Evolutionary conservation across 2,113 vertebrate genomes (phyloP), one percentile per base, ranked within the genome.

Genomic region (Gallinago media): DNA sequence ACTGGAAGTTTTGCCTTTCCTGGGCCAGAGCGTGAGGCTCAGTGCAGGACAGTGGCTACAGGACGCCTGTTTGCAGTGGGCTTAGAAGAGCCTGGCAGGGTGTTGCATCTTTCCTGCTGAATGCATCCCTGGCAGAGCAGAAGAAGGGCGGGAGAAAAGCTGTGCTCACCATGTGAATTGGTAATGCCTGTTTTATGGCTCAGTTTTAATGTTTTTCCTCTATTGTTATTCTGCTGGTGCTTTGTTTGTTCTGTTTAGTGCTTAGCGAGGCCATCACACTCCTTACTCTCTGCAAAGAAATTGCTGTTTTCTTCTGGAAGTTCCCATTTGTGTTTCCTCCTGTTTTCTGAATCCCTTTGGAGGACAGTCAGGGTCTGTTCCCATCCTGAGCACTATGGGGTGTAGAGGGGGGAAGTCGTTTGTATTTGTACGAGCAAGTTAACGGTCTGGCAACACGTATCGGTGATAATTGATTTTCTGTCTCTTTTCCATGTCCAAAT

Each of bases 401-500:
- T 50, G 38, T 67, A 38, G 72, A 80, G 19, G 47, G 19, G 52
- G 61, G 91, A 86, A 79, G 85, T 91, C 11, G 0, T 88, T 85
- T 73, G 56, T 85, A 25, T 93, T 77, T 84, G 76, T 77, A 74
- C 13, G 52, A 94, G 79, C 52, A 72, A 59, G 73, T 86, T 92
- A 94, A 61, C 40, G 27, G 52, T 90, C 65, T 84, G 79, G 42
- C 92, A 82, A 80, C 50, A 31, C 40, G 42, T 76, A 59, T 86
- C 0, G 14, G 74, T 65, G 75, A 31, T 92, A 81, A 95, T 80
- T 93, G 96, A 96, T 92, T 94, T 90, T 65, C 85, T 75, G 88
- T 74, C 96, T 84, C 75, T 77, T 94, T 93, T 56, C 71, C 85
- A 86, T 92, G 85, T 94, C 83, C 85, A 86, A 78, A 93, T 88